Evolutionary conservation across 2,888 invertebrate genomes (phyloP), one percentile per base, ranked within the genome.

Genomic region (Neoaliturus tenellus): DNA sequence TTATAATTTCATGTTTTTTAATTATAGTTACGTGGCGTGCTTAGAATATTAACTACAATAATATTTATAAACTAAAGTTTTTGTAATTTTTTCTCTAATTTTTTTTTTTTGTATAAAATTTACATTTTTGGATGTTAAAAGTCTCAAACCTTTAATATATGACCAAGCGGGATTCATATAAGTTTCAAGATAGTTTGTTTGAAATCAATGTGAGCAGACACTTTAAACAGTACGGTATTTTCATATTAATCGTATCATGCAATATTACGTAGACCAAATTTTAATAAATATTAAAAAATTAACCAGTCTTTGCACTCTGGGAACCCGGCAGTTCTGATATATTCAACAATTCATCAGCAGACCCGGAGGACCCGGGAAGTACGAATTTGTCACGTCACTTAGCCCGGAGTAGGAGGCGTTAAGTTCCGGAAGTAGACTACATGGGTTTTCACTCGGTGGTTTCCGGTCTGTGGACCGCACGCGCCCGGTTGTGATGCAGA

Each of bases 271-370:
- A n/a, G n/a, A n/a, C n/a, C n/a, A 55, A 55, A 10, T 10, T 55
- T 55, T 55, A 10, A 55, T 20, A n/a, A 10, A 20, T 17, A 6
- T 5, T 20, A 20, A 8, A 55, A n/a, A 17, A 55, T 55, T 5
- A 10, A 55, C 23, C n/a, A 23, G 6, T 55, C 23, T 5, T 55
- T n/a, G 55, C 6, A 55, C 55, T 8, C 10, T 6, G 14, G 48
- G 48, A 17, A n/a, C 10, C 48, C 3, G 4, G 48, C 3, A 3
- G 51, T 4, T 51, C 51, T 67, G 31, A 31, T 31, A 31, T 17
- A 67, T 67, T 33, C 8, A n/a, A 67, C 67, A 71, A 20, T 39
- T 71, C 39, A 71, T 71, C 39, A 12, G 35, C 71, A 71, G 39
- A 71, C 39, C 39, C 20, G 20, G 35, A 10, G 28, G 31, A 62